These are phyloP conservation scores for Aphaenogaster ashmeadi DNA, from an alignment of 1,140 invertebrate genomes.

Conservation along the genomic window DNA sequence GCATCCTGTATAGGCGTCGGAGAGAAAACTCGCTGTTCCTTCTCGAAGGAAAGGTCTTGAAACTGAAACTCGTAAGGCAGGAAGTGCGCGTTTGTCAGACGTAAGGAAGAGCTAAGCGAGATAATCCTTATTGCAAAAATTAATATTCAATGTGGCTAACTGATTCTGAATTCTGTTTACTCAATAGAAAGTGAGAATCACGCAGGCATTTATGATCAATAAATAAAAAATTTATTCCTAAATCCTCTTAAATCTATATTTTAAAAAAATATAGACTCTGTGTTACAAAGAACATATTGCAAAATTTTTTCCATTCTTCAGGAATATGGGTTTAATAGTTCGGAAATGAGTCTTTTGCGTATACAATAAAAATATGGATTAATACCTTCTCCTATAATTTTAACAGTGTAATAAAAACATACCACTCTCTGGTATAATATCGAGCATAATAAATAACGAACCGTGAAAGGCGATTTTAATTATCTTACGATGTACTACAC, in stretches of 20 bases:
- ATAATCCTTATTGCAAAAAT: not conserved
- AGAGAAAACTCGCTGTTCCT: slow-evolving; percentile 15
- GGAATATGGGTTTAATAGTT: not conserved
- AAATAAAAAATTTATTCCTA: not conserved
- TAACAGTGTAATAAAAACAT: not conserved
- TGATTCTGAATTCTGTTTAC: not conserved
- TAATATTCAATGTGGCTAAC: not conserved
- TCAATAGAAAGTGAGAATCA: not conserved
- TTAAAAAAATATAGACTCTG: not conserved
- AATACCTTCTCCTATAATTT: not conserved
- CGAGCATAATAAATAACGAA: not conserved
- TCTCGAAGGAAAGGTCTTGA: slow-evolving; percentile 44
- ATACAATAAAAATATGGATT: not conserved
- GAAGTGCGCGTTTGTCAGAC: slow-evolving; percentile 11
- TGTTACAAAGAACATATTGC: not conserved
- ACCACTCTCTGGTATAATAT: not conserved
- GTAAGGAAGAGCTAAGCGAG: not conserved
- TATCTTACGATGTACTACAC: not conserved
- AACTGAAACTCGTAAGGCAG: slow-evolving; percentile 22
- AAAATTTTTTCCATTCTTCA: not conserved
- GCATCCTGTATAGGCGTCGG: not conserved
- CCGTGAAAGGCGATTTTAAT: not conserved
- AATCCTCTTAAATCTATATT: not conserved
- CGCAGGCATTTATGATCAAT: not conserved
- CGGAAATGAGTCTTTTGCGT: not conserved